A percentile compares a stretch with the other conserved stretches of the same genome.
Conservation (phyloP, 2,888 invertebrate genomes). For the Brenthis daphne region DNA sequence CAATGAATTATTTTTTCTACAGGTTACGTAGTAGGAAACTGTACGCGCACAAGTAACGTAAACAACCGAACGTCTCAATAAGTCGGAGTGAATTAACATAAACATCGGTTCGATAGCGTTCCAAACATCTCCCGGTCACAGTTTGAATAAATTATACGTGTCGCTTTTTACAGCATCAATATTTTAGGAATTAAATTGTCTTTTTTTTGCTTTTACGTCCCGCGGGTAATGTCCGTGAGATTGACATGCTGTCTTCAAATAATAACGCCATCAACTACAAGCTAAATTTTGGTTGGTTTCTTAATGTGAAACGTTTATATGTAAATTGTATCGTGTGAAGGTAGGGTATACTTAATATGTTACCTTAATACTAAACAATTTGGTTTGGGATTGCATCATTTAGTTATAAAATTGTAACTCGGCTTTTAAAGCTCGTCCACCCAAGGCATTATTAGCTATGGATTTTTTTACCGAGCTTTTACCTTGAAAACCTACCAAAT, state of each 20-base stretch:
- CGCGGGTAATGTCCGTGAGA: conserved; percentile 45
- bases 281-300: not conserved
- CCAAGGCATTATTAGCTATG: not conserved
- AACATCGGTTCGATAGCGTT: conserved; percentile 63
- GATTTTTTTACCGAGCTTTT: too few relatives aligned
- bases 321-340: conserved; percentile 6
- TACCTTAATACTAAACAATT: conserved; percentile 8
- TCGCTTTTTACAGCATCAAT: conserved; percentile 72
- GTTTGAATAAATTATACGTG: conserved; percentile 70
- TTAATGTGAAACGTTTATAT: conserved; percentile 6
- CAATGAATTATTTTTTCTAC: not conserved
- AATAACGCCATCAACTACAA: conserved; percentile 13
- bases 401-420: conserved; percentile 6
- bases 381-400: not conserved
- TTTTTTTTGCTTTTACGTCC: conserved; percentile 47
- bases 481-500: too few relatives aligned
- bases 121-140: conserved; percentile 62
- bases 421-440: not conserved
- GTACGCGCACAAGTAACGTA: conserved; percentile 40
- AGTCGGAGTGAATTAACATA: conserved; percentile 68
- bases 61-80: conserved; percentile 72
- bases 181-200: conserved; percentile 70
- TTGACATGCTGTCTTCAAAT: conserved; percentile 19
- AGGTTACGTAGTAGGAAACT: conserved; percentile 1
- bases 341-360: not conserved